phyloP scores from a whole-genome alignment of 1,140 invertebrate genomes.

The Apis cerana region DNA sequence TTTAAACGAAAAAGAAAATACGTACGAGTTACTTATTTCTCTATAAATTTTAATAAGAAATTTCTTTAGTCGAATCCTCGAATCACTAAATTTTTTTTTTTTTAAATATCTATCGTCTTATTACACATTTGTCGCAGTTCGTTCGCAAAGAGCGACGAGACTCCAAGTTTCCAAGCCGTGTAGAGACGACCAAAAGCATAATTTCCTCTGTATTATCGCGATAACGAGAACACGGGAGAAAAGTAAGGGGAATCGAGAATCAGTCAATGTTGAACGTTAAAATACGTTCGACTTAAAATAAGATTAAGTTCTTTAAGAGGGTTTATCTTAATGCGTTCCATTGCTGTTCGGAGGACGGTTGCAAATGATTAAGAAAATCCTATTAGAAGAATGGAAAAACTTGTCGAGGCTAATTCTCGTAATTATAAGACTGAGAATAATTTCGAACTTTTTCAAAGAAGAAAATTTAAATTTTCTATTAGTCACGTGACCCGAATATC shows the following conservation, averaged over 20 bases:
- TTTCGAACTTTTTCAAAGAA: not conserved
- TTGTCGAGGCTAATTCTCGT: not conserved
- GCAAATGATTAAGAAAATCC: constrained; percentile 35
- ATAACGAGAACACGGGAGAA: not conserved
- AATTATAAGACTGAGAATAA: not conserved
- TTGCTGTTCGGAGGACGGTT: constrained; percentile 12
- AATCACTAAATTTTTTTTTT: not conserved
- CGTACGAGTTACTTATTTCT: no score
- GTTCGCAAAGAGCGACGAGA: not conserved
- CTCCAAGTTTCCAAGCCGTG: no score
- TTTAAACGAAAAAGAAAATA: no score
- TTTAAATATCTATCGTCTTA: no score
- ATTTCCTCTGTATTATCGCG: constrained; percentile 7
- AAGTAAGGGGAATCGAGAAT: constrained; percentile 18
- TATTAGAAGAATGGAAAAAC: constrained; percentile 15
- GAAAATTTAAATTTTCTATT: not conserved
- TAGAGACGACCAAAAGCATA: not conserved
- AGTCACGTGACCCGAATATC: not conserved
- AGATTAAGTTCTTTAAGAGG: constrained; percentile 19
- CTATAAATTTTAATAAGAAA: no score
- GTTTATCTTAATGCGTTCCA: constrained; percentile 10
- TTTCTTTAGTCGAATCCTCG: no score
- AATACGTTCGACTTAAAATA: not conserved
- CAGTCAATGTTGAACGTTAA: constrained; percentile 14
- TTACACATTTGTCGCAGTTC: not conserved